Evolutionary conservation across 2,113 vertebrate species (phyloP), one percentile per base, ranked within the genome.

Genomic region (Protobothrops flavoviridis): DNA sequence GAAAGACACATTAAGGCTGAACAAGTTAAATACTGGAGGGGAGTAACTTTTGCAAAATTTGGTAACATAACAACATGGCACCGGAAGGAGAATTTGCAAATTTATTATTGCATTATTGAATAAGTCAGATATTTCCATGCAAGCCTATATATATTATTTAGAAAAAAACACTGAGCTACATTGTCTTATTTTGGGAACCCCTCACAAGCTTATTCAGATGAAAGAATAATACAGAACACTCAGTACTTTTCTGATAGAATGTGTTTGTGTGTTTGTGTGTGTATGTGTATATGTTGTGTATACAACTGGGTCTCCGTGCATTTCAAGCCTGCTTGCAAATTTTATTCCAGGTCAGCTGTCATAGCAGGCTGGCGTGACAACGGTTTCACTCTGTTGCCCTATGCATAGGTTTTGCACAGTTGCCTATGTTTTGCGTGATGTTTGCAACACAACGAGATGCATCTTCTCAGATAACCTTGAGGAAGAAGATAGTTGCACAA

Each of bases 391-490:
- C 88, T 39, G 55, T 12, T 86, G 55, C 74, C 88, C 89, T 61
- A 6, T 13, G 88, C 74, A 43, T 53, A 61, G 45, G 53, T 45
- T 89, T 93, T 52, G 55, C 92, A 90, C 59, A 74, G n/a, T 52
- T 90, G 88, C 20, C 9, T 86, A 45, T 90, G 89, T 93, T 93
- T 90, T 90, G 92, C 88, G 43, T 29, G 45, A 89, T 90, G 43
- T 93, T 89, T 93, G 69, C 74, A 52, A 56, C 74, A 48, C 55
- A 86, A 33, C 45, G 52, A 50, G 57, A 74, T 45, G 85, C 55
- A 90, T 45, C 55, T 93, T 48, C 90, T 93, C 87, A 86, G 92
- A 93, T 90, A 90, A 93, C 43, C 88, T 93, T 90, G 88, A 93
- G 88, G 74, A 61, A 61, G 88, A 90, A 93, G 29, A 90, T 8